Evolutionary conservation across 2,797 vertebrate species (phyloP), one percentile per base, ranked within the genome.

Genomic region (Lacerta viridis): DNA sequence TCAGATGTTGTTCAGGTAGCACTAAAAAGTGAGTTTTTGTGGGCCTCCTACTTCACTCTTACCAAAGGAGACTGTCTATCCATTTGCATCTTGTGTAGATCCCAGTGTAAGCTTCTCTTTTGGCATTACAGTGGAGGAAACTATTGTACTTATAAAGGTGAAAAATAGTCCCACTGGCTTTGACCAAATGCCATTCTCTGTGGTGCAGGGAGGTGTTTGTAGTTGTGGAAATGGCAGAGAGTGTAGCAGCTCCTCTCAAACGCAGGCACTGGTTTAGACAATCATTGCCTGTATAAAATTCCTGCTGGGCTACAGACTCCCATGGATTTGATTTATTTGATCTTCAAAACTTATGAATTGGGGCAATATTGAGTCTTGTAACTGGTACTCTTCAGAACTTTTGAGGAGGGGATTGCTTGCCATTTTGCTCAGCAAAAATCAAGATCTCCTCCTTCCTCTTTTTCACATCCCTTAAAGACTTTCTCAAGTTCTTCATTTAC

Each of bases 401-500:
- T 95, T 88, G 23, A 29, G 5, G 75, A 92, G 88, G 80, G 81
- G 75, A 84, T 66, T 77, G 72, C n/a, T 84, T 43, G 74, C 36
- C 8, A 83, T 75, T 88, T 36, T 77, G 18, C 83, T 94, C 86
- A 46, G n/a, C 91, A 82, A 7, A 84, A 92, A 87, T 87, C 80
- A 66, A 77, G 18, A 87, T 68, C 15, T 27, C 85, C 88, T 64
- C 90, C 89, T 86, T 87, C 5, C 46, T 41, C 84, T 50, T 88
- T 94, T 94, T 94, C 89, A 93, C 90, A 85, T 91, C 88, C 17
- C 90, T 90, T 91, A 81, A 80, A 43, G 87, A 84, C 94, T 84
- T 66, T 84, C 61, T 68, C 90, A 69, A 74, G 0, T 93, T 89
- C 75, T 84, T 66, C 86, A 88, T 68, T 93, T 94, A 91, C 93